phyloP scores from a whole-genome alignment of 2,113 vertebrate species.

The Arenaria interpres region DNA sequence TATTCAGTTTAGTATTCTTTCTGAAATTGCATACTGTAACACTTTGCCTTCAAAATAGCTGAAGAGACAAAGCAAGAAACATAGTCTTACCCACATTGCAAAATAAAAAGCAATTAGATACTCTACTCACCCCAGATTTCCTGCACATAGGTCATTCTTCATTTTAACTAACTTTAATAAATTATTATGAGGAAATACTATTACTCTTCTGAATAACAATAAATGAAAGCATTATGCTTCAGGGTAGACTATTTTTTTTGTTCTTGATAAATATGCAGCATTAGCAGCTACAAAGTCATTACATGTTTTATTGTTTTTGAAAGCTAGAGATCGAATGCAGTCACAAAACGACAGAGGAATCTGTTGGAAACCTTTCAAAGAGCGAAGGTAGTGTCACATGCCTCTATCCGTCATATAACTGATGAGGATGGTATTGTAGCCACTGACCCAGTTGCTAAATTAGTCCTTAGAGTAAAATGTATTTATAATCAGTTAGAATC shows the following conservation, averaged over 20 bases:
- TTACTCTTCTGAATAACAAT: constrained; percentile 27
- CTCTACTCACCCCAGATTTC: neutral
- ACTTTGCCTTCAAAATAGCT: neutral
- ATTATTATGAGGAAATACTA: constrained; percentile 25
- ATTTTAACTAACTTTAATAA: constrained; percentile 21
- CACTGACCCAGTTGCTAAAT: constrained; percentile 27
- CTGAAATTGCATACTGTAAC: neutral
- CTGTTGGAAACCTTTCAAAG: constrained; percentile 4
- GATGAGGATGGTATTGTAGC: neutral
- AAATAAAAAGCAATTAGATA: neutral
- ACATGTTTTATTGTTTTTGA: constrained; percentile 48
- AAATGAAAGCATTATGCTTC: constrained; percentile 19
- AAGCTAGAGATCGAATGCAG: neutral
- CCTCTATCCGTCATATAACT: constrained; percentile 13
- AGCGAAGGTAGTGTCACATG: neutral
- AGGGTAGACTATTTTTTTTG: neutral
- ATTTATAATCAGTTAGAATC: constrained; percentile 24
- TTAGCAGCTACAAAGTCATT: constrained; percentile 10
- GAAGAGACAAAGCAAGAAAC: neutral
- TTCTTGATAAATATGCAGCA: constrained; percentile 19
- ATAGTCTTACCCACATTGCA: neutral
- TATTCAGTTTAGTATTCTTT: neutral
- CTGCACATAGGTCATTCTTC: neutral
- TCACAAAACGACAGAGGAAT: constrained; percentile 7
- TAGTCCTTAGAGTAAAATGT: constrained; percentile 19